phyloP scores from a whole-genome alignment of 1,140 invertebrate genomes.

The Procambarus virginalis region DNA sequence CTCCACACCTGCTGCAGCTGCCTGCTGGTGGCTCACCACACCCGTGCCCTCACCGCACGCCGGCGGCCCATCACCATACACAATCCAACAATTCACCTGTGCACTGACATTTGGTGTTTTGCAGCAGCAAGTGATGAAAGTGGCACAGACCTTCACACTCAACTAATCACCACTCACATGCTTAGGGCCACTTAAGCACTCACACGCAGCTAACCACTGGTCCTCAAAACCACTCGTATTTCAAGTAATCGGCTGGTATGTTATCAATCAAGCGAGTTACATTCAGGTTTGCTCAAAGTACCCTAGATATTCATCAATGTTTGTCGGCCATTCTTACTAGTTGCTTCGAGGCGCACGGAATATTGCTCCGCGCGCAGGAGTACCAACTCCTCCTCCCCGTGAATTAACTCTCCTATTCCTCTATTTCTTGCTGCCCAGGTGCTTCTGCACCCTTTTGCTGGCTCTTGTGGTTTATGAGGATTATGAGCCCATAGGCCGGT shows the following conservation, averaged over 20 bases:
- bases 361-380: slow-evolving; percentile 32
- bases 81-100: slow-evolving; percentile 24
- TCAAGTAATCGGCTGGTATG: not conserved
- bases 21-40: not conserved
- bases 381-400: not conserved
- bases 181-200: not conserved
- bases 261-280: not conserved
- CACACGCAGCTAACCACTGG: not conserved
- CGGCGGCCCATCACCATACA: not conserved
- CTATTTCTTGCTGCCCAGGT: not conserved
- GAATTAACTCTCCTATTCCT: not conserved
- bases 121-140: slow-evolving; percentile 22
- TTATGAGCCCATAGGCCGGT: not conserved
- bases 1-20: not conserved
- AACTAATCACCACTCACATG: slow-evolving; percentile 1
- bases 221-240: not conserved
- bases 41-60: not conserved
- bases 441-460: no score
- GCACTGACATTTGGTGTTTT: slow-evolving; percentile 39
- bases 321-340: slow-evolving; percentile 52
- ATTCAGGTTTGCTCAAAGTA: not conserved
- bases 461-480: not conserved
- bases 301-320: slow-evolving; percentile 26
- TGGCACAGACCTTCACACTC: slow-evolving; percentile 21
- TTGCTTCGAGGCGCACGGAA: slow-evolving; percentile 24